phyloP scores from a whole-genome alignment of 2,888 invertebrate genomes.

The Elmis aenea region DNA sequence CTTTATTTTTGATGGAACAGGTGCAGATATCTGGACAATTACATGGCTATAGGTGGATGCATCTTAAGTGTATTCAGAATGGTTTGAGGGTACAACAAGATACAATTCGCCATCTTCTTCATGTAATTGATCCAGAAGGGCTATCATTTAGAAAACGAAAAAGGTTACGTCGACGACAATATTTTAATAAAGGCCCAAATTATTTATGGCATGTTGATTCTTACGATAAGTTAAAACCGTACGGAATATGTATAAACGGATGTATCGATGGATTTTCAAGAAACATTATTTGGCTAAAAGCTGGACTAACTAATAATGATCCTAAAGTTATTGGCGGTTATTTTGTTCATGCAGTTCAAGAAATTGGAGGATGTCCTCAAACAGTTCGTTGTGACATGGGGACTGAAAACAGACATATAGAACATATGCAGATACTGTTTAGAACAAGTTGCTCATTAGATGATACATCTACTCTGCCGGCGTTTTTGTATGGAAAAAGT shows the following conservation, averaged over 20 bases:
- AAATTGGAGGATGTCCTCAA: conserved; percentile 1
- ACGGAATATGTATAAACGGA: conserved; percentile 8
- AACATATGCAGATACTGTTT: conserved; percentile 13
- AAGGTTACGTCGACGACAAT: too few species aligned
- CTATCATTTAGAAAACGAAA: conserved; percentile 15
- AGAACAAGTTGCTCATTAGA: too few species aligned
- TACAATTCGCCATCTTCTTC: too few species aligned
- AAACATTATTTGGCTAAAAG: conserved; percentile 7
- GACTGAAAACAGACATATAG: conserved; percentile 18
- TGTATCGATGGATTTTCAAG: conserved; percentile 9
- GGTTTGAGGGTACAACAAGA: too few species aligned
- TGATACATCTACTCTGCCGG: too few species aligned
- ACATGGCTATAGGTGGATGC: too few species aligned
- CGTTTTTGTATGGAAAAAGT: conserved; percentile 15
- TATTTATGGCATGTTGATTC: conserved; percentile 20
- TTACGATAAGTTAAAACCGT: conserved; percentile 10
- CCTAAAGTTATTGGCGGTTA: conserved; percentile 6
- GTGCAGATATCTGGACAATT: too few species aligned
- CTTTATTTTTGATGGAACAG: too few species aligned
- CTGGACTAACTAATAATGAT: conserved; percentile 4
- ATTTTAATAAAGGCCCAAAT: conserved; percentile 18
- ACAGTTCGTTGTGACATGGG: conserved; percentile 15
- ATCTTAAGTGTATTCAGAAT: too few species aligned
- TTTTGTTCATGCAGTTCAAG: not conserved
- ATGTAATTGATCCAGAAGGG: conserved; percentile 14